Evolutionary conservation across 2,797 vertebrate species (phyloP).

Genomic region (Mycteria americana): DNA sequence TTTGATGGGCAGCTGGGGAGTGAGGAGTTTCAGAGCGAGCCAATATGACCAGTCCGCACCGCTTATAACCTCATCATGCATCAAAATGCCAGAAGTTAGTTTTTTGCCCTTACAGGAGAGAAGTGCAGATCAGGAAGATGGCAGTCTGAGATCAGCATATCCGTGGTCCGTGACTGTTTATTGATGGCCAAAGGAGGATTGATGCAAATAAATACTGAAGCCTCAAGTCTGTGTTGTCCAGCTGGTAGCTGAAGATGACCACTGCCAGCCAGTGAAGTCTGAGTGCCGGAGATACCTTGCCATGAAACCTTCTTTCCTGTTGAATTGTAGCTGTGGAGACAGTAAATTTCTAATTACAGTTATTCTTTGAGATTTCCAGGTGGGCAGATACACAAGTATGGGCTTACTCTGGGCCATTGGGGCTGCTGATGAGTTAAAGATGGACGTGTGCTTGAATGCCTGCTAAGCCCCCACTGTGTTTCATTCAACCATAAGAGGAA

Average conservation of each 20-base stretch:
- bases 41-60: accelerated
- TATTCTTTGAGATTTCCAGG: not conserved
- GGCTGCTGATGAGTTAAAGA: not conserved
- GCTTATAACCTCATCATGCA: not conserved
- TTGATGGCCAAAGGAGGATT: not conserved
- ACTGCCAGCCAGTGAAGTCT: not conserved
- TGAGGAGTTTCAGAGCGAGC: not conserved
- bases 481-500: not conserved
- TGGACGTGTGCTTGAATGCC: accelerated
- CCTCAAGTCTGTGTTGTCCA: not conserved
- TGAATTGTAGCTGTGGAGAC: not conserved
- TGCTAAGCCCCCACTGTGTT: not conserved
- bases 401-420: not conserved
- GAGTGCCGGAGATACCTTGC: not conserved
- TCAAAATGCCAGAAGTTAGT: not conserved
- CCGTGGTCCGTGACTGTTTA: not conserved
- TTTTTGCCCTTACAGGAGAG: not conserved
- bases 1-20: not conserved
- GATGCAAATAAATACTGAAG: not conserved
- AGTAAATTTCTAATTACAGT: not conserved
- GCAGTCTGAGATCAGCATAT: not conserved
- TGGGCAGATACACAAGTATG: not conserved
- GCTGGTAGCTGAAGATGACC: not conserved
- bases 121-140: not conserved
- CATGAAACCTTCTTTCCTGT: not conserved